Evolutionary conservation across 2,797 vertebrate species (phyloP).

Genomic region (Brachyalestes nurse): DNA sequence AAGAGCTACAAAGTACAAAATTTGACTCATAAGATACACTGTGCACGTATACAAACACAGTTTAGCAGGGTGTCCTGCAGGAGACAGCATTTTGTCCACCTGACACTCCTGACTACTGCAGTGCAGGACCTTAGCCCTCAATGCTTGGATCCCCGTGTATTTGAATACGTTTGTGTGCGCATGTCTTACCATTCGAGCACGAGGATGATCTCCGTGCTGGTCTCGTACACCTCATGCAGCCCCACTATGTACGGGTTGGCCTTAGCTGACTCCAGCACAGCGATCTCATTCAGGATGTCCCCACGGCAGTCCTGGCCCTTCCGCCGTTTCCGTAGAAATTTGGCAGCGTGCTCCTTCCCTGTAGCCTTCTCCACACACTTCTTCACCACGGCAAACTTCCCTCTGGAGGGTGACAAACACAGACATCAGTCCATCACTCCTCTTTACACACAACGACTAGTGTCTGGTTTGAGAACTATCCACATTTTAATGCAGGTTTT

Average conservation of each 20-base stretch:
- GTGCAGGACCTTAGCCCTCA: neutral
- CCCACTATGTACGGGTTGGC: slow-evolving; percentile 82
- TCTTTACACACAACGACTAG: neutral
- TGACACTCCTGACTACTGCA: neutral
- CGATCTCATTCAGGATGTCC: slow-evolving; percentile 86
- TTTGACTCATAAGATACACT: too few relatives aligned
- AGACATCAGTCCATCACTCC: slow-evolving; percentile 6
- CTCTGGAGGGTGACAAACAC: slow-evolving; percentile 67
- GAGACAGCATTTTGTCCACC: too few relatives aligned
- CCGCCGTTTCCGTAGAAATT: slow-evolving; percentile 83
- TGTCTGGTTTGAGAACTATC: neutral
- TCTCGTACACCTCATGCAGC: slow-evolving; percentile 85
- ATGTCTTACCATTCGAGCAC: slow-evolving; percentile 84
- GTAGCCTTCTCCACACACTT: slow-evolving; percentile 84
- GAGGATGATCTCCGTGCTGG: slow-evolving; percentile 80
- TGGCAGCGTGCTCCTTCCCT: slow-evolving; percentile 83
- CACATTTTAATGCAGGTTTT: neutral
- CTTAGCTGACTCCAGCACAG: slow-evolving; percentile 81
- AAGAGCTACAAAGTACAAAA: too few relatives aligned
- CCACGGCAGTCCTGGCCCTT: slow-evolving; percentile 83
- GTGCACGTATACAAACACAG: too few relatives aligned
- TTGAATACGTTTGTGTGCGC: too few relatives aligned
- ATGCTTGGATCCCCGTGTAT: neutral
- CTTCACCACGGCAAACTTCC: slow-evolving; percentile 88
- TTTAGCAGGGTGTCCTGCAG: too few relatives aligned